Evolutionary conservation across 2,888 invertebrate species (phyloP).

Genomic region (Aleiodes leptofemur): DNA sequence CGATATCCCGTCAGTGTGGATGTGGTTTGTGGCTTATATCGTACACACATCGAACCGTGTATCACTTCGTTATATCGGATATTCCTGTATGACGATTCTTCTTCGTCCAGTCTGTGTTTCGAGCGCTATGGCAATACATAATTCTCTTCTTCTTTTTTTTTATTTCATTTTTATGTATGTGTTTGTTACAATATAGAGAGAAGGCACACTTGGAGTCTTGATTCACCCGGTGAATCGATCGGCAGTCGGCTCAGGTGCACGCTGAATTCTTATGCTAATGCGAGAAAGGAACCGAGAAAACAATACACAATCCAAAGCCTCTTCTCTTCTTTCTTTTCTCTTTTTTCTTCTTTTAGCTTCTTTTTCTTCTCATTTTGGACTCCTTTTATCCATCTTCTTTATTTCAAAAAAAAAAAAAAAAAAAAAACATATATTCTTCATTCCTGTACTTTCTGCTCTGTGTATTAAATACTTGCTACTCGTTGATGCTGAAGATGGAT

Average conservation of each 20-base stretch:
- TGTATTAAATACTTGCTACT: conserved; percentile 68
- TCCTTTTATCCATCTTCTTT: conserved; percentile 35
- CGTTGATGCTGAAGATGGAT: conserved; percentile 62
- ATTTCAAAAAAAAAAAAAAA: background rate
- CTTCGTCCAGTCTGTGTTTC: background rate
- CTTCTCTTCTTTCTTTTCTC: conserved; percentile 21
- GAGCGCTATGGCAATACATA: background rate
- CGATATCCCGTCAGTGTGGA: conserved; percentile 23
- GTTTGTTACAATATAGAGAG: conserved; percentile 7
- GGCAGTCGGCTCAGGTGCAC: conserved; percentile 74
- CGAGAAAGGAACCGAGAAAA: conserved; percentile 76
- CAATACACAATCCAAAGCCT: conserved; percentile 62
- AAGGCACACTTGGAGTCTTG: conserved; percentile 61
- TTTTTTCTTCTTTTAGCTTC: conserved; percentile 4
- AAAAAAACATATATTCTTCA: conserved; percentile 10
- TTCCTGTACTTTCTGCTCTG: conserved; percentile 66
- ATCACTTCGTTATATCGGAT: conserved; percentile 36
- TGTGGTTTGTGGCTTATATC: conserved; percentile 44
- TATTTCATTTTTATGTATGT: background rate
- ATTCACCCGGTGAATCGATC: conserved; percentile 67
- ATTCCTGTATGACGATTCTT: conserved; percentile 26
- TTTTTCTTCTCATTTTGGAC: conserved; percentile 31
- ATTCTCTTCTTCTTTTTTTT: background rate
- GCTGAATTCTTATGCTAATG: conserved; percentile 76
- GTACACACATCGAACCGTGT: conserved; percentile 4